Evolutionary conservation across 2,888 invertebrate genomes (phyloP), one percentile per base, ranked within the genome.

Genomic region (Cephus runcator): DNA sequence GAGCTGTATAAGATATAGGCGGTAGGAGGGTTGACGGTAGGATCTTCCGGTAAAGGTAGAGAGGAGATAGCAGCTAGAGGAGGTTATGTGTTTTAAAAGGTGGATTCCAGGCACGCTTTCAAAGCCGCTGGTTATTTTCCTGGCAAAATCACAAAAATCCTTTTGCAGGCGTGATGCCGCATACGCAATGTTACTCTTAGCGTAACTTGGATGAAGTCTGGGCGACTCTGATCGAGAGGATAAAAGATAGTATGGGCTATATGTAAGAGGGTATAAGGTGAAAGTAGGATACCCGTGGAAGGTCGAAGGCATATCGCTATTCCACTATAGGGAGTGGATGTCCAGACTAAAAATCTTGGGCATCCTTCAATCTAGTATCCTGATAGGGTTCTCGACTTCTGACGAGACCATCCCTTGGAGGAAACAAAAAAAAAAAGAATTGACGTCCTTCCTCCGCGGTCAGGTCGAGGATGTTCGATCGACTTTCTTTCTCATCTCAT

Each of bases 141-240:
- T 56, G 74, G 79, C 76, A 79, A 79, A 79, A 79, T 79, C 79
- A 76, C 73, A 76, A 77, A 79, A 79, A 79, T 79, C 79, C 76
- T 79, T 79, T 74, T 69, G 73, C 76, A 73, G 79, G 40, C 79
- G 79, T 76, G 79, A 75, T 73, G 79, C 73, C 73, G 79, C 79
- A 79, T 79, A 79, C 79, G 75, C 76, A 76, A 79, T 73, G 76
- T 73, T 69, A 77, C 79, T 77, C 74, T 77, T 74, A 36, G 78
- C 76, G 71, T 33, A 34, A 71, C 71, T 34, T 11, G 34, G 71
- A 34, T 71, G 33, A 71, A 34, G 33, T 34, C 71, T 34, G 15
- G 71, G 33, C 12, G 71, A 34, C 71, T 33, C 71, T 71, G 34
- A 71, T 71, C 71, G 33, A 34, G 31, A 71, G 34, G 71, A 34